Evolutionary conservation across 2,113 vertebrate species (phyloP).

Genomic region (Egretta garzetta): DNA sequence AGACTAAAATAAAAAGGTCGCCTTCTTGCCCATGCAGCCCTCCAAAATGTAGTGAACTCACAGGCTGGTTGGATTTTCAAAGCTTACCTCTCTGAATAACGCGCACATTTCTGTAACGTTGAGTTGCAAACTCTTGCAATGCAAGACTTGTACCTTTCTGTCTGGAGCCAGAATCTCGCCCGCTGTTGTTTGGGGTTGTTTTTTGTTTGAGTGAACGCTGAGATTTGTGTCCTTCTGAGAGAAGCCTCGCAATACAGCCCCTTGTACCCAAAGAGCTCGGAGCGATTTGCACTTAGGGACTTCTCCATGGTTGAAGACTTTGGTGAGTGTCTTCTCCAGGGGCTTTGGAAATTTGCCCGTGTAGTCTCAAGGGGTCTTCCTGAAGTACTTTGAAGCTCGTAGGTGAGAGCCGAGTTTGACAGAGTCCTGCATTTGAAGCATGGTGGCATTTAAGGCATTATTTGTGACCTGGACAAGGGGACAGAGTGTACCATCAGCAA

Average conservation of each 20-base stretch:
- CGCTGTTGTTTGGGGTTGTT: not conserved
- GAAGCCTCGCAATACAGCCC: not conserved
- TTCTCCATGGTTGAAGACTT: not conserved
- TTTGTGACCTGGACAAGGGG: no score
- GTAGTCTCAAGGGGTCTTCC: not conserved
- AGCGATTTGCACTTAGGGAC: not conserved
- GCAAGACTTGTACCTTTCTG: not conserved
- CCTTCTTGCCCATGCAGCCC: not conserved
- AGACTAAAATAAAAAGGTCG: not conserved
- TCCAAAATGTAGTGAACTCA: not conserved
- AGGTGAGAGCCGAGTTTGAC: not conserved
- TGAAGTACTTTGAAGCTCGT: not conserved
- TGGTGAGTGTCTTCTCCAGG: not conserved
- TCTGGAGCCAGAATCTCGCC: not conserved
- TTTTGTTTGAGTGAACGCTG: not conserved
- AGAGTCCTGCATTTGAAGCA: not conserved
- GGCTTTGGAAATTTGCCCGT: not conserved
- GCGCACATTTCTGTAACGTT: fast-evolving
- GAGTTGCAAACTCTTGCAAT: not conserved
- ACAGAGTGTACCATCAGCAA: no score
- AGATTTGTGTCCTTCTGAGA: not conserved
- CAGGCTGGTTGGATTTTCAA: not conserved
- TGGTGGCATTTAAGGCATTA: not conserved
- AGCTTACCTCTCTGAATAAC: not conserved
- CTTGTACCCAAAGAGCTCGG: not conserved